Percentiles rank a stretch among this genome's conserved stretches.
Conservation (phyloP, 2,888 invertebrate genomes). For the Ypsolopha scabrella region DNA sequence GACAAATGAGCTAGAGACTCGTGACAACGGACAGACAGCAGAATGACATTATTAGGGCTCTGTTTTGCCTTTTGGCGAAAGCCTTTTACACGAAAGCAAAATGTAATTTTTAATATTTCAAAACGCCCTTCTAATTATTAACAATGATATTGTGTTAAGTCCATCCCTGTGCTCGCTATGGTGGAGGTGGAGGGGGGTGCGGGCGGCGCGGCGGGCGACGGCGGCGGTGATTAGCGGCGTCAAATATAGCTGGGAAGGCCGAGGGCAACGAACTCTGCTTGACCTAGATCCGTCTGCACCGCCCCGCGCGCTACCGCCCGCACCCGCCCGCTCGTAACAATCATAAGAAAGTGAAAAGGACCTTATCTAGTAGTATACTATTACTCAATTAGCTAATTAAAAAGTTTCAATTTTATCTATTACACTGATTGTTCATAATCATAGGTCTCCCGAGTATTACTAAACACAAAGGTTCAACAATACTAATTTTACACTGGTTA, state of each 20-base stretch:
- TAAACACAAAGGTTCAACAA: no score
- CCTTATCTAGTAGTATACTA: constrained; percentile 16
- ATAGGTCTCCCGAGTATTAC: no score
- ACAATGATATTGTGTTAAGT: constrained; percentile 15
- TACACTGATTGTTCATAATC: no score
- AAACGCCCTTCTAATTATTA: no score
- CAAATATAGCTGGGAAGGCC: constrained; percentile 69
- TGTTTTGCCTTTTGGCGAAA: no score
- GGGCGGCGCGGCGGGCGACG: constrained; percentile 31
- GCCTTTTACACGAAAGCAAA: no score
- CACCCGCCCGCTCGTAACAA: constrained; percentile 14
- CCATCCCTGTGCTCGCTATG: constrained; percentile 23
- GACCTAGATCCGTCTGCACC: constrained; percentile 53
- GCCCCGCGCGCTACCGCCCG: constrained; percentile 18
- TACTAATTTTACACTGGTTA: no score
- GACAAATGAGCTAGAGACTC: no score
- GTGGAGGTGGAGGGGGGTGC: neutral
- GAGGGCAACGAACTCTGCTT: constrained; percentile 69
- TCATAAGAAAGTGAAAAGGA: constrained; percentile 60
- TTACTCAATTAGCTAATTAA: neutral
- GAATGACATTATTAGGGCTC: no score
- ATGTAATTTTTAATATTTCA: no score
- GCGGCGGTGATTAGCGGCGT: constrained; percentile 53
- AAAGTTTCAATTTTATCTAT: no score
- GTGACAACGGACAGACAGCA: no score